Percentiles rank a stretch among this genome's conserved stretches.
Conservation (phyloP, 1,140 invertebrate genomes). For the Tenebrio molitor region DNA sequence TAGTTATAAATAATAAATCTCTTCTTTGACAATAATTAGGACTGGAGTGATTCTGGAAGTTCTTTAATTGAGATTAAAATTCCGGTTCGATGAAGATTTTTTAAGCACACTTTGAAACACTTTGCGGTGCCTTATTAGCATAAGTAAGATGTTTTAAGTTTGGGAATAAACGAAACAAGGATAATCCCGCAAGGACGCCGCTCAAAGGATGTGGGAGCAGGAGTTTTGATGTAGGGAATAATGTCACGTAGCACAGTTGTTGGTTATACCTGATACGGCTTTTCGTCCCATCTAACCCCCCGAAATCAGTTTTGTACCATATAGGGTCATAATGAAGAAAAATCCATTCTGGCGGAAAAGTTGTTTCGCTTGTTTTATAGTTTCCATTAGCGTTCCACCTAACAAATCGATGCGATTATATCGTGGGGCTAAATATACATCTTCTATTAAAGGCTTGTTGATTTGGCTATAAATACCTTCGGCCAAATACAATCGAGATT, state of each 20-base stretch:
- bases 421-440: constrained; percentile 1
- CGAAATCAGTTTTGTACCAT: constrained; percentile 6
- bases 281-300: not conserved
- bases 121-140: not conserved
- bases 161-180: not conserved
- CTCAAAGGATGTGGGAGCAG: not conserved
- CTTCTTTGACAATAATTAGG: too few relatives aligned
- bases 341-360: constrained; percentile 6
- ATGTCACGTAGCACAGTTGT: constrained; percentile 19
- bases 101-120: not conserved
- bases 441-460: constrained; percentile 13
- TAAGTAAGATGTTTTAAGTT: not conserved
- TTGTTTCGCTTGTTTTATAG: constrained; percentile 13
- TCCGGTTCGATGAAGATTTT: not conserved
- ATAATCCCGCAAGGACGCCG: not conserved
- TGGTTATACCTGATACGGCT: constrained; percentile 28
- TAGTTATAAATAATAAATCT: too few relatives aligned
- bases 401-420: constrained; percentile 24
- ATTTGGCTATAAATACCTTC: too few relatives aligned
- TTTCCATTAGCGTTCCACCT: constrained; percentile 11
- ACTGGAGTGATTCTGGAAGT: too few relatives aligned
- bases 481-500: too few relatives aligned
- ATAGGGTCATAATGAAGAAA: constrained; percentile 7
- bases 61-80: too few relatives aligned
- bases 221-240: constrained; percentile 11